These are phyloP conservation scores for Dolichotis patagonum DNA, from an alignment of 2,113 vertebrate species.

Conservation along the genomic window DNA sequence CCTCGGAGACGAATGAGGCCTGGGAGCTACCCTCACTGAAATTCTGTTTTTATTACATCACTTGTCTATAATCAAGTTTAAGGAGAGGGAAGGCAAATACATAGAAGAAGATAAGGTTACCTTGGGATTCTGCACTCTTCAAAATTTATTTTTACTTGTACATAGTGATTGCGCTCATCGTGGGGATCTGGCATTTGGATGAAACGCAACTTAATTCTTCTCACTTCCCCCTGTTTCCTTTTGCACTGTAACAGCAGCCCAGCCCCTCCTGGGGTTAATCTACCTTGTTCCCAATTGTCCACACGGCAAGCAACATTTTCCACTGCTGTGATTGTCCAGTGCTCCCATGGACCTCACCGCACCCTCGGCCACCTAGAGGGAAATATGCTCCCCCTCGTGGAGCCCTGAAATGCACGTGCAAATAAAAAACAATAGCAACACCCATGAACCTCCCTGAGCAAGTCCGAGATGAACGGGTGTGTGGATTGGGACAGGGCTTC, in stretches of 20 bases:
- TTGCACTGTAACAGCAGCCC: not conserved
- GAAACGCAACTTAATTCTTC: not conserved
- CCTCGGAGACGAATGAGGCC: conserved; percentile 45
- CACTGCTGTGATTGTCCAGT: not conserved
- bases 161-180: not conserved
- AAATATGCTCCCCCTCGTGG: not conserved
- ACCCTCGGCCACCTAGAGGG: not conserved
- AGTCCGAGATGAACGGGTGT: not conserved
- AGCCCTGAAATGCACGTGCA: not conserved
- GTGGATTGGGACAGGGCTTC: not conserved
- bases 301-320: not conserved
- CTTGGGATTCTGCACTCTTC: not conserved
- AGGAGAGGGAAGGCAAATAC: conserved; percentile 40
- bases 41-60: conserved; percentile 38
- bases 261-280: not conserved
- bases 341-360: not conserved
- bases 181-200: not conserved
- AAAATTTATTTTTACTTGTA: not conserved
- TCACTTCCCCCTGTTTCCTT: not conserved
- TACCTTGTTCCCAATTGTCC: not conserved
- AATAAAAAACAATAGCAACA: not conserved
- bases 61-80: conserved; percentile 26
- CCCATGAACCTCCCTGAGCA: not conserved
- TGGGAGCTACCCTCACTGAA: conserved; percentile 5
- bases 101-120: not conserved